Base-by-base conservation (phyloP, 2,888 invertebrate species). In the Drosophila anomalipes region DNA sequence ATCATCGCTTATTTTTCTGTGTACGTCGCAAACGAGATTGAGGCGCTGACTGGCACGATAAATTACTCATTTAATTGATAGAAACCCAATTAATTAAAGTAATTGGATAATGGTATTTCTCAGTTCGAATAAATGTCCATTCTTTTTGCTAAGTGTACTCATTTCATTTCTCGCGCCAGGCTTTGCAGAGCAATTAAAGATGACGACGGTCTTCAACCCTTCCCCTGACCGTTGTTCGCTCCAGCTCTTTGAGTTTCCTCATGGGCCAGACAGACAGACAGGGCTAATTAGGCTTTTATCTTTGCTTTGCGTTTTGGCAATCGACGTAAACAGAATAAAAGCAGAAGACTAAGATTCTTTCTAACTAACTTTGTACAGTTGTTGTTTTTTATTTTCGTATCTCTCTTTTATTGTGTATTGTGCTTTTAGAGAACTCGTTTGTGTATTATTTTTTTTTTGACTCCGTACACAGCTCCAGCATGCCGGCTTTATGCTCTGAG, bases 211-310 rank as follows among this genome's bases (percentile, higher is more conserved):
- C 56, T 51, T 62, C 12, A 10, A 26, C 47, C 51, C 28, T 54
- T 41, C 41, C 10, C 6, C n/a, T 9, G 35, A 12, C 19, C 49
- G 37, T 33, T 70, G 19, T 62, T 53, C 58, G 53, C 32, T 47
- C 3, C 47, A 47, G 30, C 32, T 59, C 68, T 66, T 61, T 49
- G 63, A 67, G 58, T 58, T 76, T 70, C 44, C 56, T 66, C 61
- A 69, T 35, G 39, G 66, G 54, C 63, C 47, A 26, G 41, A 26
- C 56, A 58, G 59, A 57, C 19, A 19, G 37, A 37, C 37, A 7
- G 19, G 7, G 19, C 69, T 83, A 88, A 83, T 85, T 88, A 86
- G 81, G 68, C 67, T 58, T 67, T 83, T 72, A 79, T 82, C 68
- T 79, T 22, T 64, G 51, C 32, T 53, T 74, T 70, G 56, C 64